These are phyloP conservation scores for Thera britannica DNA, from an alignment of 2,888 invertebrate genomes.

Conservation along the genomic window DNA sequence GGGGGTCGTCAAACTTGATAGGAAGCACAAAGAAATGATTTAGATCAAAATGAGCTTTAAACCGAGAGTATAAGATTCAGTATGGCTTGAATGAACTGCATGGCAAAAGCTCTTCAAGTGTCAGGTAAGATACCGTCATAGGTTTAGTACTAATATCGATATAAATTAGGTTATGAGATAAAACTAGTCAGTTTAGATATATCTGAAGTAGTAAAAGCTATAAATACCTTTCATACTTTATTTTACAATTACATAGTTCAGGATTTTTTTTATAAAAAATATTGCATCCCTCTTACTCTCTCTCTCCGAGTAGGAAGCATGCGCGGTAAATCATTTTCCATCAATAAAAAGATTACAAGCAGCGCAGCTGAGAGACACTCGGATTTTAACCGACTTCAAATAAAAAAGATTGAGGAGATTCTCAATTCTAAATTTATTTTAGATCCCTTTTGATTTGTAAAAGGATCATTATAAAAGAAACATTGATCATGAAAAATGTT, in stretches of 20 bases:
- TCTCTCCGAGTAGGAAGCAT: no score
- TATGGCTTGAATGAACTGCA: background rate
- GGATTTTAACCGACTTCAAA: no score
- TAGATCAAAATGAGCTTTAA: slow-evolving; percentile 8
- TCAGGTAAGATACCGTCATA: background rate
- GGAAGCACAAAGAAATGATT: background rate
- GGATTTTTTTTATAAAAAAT: no score
- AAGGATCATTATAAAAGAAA: no score
- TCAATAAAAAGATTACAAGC: no score
- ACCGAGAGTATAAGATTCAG: background rate
- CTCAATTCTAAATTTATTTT: no score
- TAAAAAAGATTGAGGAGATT: no score
- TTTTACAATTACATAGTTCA: background rate
- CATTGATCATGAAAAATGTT: no score
- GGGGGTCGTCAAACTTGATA: slow-evolving; percentile 52
- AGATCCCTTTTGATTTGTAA: no score
- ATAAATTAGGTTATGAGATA: background rate
- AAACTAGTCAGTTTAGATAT: background rate
- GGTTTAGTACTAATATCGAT: background rate
- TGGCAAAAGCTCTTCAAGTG: background rate
- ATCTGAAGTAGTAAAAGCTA: background rate
- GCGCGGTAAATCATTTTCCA: no score
- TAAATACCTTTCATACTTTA: background rate
- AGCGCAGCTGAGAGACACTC: no score
- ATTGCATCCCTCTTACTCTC: no score